Base-by-base conservation (phyloP, 1,140 invertebrate genomes). In the Eurytemora carolleeae region DNA sequence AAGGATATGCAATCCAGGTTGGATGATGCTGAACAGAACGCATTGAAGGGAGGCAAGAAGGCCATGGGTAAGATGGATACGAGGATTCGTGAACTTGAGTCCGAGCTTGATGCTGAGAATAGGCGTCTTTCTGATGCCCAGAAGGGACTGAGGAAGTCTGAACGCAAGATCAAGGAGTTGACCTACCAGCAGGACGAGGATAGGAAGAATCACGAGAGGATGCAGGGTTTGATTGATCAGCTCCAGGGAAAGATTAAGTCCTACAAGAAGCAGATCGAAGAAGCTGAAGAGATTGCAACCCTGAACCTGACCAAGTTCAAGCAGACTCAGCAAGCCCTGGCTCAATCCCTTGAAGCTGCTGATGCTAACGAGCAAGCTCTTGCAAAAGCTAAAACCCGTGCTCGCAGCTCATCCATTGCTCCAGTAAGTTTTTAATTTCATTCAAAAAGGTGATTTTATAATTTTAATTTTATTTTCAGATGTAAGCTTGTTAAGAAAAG, bases 201-300 rank as follows among this genome's bases (percentile, higher is more conserved):
- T 76, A 84, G 87, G 73, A 95, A 96, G 81, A 94, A 93, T 78
- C 89, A 94, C 76, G 88, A 95, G 72, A 85, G 90, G 70, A 89
- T 95, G 81, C 90, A 95, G 76, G 92, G 96, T 76, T 80, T 97
- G 66, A 89, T 61, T 19, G 59, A 61, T 19, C 59, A 61, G 22
- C 31, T 61, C 17, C 59, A 61, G 68, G 70, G 72, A 64, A 81
- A 81, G 70, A 76, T 82, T 67, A 80, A 78, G 66, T 73, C 73
- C n/a, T n/a, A n/a, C n/a, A n/a, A n/a, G n/a, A n/a, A n/a, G n/a
- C n/a, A n/a, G n/a, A n/a, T n/a, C n/a, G n/a, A n/a, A n/a, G n/a
- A n/a, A n/a, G n/a, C n/a, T n/a, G n/a, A n/a, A n/a, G n/a, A n/a
- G n/a, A n/a, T 20, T 80, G 79, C 71, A 79, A 80, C 77, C 64